Evolutionary conservation across 1,140 invertebrate genomes (phyloP), one percentile per base, ranked within the genome.

Genomic region (Rhynchophorus ferrugineus): DNA sequence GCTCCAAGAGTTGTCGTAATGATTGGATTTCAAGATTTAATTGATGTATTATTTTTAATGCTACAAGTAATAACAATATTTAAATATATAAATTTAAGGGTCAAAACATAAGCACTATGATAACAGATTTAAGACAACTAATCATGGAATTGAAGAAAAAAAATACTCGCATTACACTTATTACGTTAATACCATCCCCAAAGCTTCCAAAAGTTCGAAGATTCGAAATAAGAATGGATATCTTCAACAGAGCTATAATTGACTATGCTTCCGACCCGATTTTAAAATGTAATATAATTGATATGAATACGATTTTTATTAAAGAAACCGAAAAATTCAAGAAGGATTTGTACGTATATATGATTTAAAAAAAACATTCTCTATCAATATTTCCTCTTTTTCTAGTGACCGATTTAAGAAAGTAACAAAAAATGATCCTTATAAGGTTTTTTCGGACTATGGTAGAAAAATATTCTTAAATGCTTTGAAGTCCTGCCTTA

Each of bases 401-500:
- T 61, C 56, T 39, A 61, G 59, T 49, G 54, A 58, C 36, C 42
- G 59, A 29, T 58, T 58, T 21, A 53, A 22, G 9, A 61, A 55
- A 52, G 33, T 56, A 13, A 36, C 50, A 3, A 58, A 58, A 46
- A 61, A 54, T 2, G 59, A 61, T 44, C 49, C 44, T 3, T 61
- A 61, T 43, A 54, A 58, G 38, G 59, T 61, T 18, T 61, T 61
- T 46, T 61, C 59, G 9, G 56, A 61, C 42, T 61, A 58, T 49
- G 59, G 59, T 13, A 56, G 59, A 52, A 61, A 61, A 56, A 57
- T 57, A 24, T 61, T 61, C 33, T 43, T 61, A 35, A 52, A 49
- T 48, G 55, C 56, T 21, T 21, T 61, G 3, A 61, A 57, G 29
- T 46, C 48, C 3, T 61, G 56, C 41, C 41, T 61, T 11, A 56